Evolutionary conservation across 2,797 vertebrate genomes (phyloP).

Genomic region (Rhinogobio ventralis): DNA sequence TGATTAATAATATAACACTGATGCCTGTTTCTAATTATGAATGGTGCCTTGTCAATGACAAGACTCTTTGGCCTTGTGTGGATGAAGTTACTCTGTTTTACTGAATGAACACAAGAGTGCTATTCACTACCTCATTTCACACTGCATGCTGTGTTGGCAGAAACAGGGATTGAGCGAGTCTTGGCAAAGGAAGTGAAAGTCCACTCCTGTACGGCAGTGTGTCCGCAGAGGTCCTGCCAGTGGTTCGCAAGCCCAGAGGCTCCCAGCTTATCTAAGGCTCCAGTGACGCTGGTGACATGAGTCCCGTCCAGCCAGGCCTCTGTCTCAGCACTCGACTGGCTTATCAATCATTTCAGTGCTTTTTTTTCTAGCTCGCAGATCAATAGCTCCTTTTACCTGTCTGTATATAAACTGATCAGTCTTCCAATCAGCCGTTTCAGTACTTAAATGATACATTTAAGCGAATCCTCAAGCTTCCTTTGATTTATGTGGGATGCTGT

Average conservation of each 20-base stretch:
- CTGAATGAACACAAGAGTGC: constrained; percentile 10
- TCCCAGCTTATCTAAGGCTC: constrained; percentile 56
- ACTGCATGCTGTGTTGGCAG: constrained; percentile 38
- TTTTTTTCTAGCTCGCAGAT: constrained; percentile 50
- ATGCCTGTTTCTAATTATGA: neutral
- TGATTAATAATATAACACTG: neutral
- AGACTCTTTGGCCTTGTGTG: neutral
- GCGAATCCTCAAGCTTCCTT: neutral
- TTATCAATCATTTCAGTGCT: constrained; percentile 61
- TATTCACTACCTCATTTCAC: constrained; percentile 8
- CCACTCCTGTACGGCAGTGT: constrained; percentile 28
- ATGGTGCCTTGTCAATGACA: neutral
- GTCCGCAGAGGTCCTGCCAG: constrained; percentile 33
- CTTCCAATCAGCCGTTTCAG: constrained; percentile 19
- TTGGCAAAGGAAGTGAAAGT: constrained; percentile 37
- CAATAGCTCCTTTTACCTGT: constrained; percentile 41
- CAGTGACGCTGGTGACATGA: constrained; percentile 54
- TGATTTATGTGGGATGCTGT: neutral
- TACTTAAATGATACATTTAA: constrained; percentile 22
- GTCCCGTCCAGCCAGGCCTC: constrained; percentile 31
- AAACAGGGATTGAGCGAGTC: neutral
- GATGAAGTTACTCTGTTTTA: neutral
- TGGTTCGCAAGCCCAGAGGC: constrained; percentile 46
- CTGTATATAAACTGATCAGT: constrained; percentile 39
- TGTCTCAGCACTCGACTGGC: constrained; percentile 53